phyloP scores from a whole-genome alignment of 30 jellyfish, hydroid and myxozoan genomes.

The Aurelia sp. region DNA sequence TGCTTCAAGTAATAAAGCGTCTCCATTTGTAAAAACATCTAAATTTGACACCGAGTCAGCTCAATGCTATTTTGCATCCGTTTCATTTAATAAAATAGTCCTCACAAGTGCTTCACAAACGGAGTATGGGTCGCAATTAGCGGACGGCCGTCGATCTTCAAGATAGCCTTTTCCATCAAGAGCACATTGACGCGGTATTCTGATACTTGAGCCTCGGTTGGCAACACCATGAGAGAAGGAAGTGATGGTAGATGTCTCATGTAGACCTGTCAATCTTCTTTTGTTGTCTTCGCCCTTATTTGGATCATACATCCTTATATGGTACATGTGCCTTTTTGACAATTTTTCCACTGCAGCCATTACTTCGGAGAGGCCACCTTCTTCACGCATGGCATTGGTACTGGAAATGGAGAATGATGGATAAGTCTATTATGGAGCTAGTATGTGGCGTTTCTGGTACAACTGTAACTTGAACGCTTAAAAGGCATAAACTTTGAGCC shows the following conservation, averaged over 20 bases:
- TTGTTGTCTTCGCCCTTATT: slow-evolving; percentile 82
- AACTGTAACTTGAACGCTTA: too few relatives aligned
- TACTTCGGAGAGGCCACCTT: slow-evolving; percentile 76
- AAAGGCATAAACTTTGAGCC: too few relatives aligned
- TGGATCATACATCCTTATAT: slow-evolving; percentile 85
- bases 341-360: slow-evolving; percentile 77
- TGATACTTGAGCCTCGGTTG: slow-evolving; percentile 69
- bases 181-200: slow-evolving; percentile 88
- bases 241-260: slow-evolving; percentile 73
- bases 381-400: slow-evolving; percentile 80
- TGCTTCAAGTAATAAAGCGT: too few relatives aligned
- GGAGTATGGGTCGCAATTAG: slow-evolving; percentile 84
- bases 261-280: slow-evolving; percentile 79
- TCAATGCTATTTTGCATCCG: neutral
- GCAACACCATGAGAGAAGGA: slow-evolving; percentile 85
- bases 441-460: too few relatives aligned
- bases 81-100: slow-evolving; percentile 64
- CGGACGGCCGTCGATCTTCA: slow-evolving; percentile 86
- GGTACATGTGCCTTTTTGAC: slow-evolving; percentile 73
- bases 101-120: slow-evolving; percentile 81
- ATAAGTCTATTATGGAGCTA: too few relatives aligned
- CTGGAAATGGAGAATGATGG: slow-evolving; percentile 11
- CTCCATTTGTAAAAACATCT: too few relatives aligned
- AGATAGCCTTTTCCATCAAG: slow-evolving; percentile 78
- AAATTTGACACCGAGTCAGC: too few relatives aligned